A percentile compares a stretch with the other conserved stretches of the same genome.
phyloP scores from a whole-genome alignment of 2,888 invertebrate genomes.

The Lissocephala sabroskyi region DNA sequence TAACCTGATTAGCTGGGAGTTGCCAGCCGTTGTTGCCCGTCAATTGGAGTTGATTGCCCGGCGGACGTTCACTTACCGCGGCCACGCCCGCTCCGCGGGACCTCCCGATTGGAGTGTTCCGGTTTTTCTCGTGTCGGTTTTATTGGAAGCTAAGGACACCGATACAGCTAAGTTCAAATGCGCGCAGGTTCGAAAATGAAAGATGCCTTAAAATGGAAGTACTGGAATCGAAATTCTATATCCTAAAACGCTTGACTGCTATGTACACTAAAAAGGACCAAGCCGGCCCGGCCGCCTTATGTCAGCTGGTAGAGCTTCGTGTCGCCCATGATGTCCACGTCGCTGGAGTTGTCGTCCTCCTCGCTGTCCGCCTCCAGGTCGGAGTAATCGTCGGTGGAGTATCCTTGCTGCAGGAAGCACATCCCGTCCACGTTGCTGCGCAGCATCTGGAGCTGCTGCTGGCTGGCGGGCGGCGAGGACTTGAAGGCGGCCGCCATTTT shows the following conservation, averaged over 20 bases:
- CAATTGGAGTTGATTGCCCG: slow-evolving; percentile 49
- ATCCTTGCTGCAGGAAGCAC: slow-evolving; percentile 62
- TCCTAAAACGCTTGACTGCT: slow-evolving; percentile 9
- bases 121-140: slow-evolving; percentile 23
- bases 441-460: slow-evolving; percentile 51
- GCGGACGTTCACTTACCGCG: slow-evolving; percentile 8
- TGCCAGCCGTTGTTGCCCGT: slow-evolving; percentile 33
- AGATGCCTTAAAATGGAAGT: slow-evolving; percentile 37
- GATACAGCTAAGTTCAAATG: slow-evolving; percentile 6
- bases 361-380: slow-evolving; percentile 64
- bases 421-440: slow-evolving; percentile 31
- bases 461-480: slow-evolving; percentile 16
- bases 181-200: not conserved
- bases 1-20: slow-evolving; percentile 55
- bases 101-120: no score
- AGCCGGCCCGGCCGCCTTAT: slow-evolving; percentile 33
- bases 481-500: slow-evolving; percentile 24
- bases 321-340: slow-evolving; percentile 72
- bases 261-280: no score
- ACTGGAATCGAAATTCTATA: slow-evolving; percentile 42
- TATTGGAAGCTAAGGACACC: slow-evolving; percentile 45
- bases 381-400: slow-evolving; percentile 71
- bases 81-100: not conserved
- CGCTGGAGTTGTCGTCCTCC: slow-evolving; percentile 70
- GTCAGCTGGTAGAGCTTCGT: slow-evolving; percentile 69